Evolutionary conservation across 2,888 invertebrate species (phyloP), one percentile per base, ranked within the genome.

Genomic region (Platycheirus rosarum): DNA sequence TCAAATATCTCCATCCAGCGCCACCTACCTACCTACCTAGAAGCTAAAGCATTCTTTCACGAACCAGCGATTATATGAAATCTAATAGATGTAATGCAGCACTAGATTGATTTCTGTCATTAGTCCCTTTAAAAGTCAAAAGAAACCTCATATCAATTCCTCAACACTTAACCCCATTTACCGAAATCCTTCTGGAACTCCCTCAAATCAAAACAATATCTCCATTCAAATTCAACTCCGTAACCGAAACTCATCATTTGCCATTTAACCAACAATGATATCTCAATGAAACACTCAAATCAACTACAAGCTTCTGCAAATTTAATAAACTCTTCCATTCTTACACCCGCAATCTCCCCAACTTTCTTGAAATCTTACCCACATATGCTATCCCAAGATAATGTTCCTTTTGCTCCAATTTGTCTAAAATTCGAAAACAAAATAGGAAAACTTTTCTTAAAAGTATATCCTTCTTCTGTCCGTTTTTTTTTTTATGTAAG

Each of bases 281-380:
- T 57, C 71, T 16, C 23, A 40, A 62, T 42, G 26, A 46, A 74
- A 63, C 51, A 35, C 60, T 65, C 65, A 53, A 74, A 68, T 62
- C 60, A 79, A 57, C 55, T 69, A 29, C 37, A 63, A 29, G 23
- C 44, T 68, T 23, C 11, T 71, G 32, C 42, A 62, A 74, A 49
- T 76, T 76, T 42, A 79, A 79, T 79, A 79, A 68, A 63, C 14
- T 63, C 14, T 26, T 35, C 42, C 23, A 14, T 20, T 13, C 23
- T 32, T 8, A 32, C 7, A 8, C 29, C 5, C 8, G 6, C 26
- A 26, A 32, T 23, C 3, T 23, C 23, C 5, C 29, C n/a, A n/a
- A n/a, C n/a, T n/a, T n/a, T n/a, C n/a, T n/a, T n/a, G n/a, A n/a
- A n/a, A n/a, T n/a, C n/a, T n/a, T n/a, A n/a, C n/a, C n/a, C n/a